These are phyloP conservation scores for Passerina amoena DNA, from an alignment of 2,113 vertebrate species.

Conservation along the genomic window DNA sequence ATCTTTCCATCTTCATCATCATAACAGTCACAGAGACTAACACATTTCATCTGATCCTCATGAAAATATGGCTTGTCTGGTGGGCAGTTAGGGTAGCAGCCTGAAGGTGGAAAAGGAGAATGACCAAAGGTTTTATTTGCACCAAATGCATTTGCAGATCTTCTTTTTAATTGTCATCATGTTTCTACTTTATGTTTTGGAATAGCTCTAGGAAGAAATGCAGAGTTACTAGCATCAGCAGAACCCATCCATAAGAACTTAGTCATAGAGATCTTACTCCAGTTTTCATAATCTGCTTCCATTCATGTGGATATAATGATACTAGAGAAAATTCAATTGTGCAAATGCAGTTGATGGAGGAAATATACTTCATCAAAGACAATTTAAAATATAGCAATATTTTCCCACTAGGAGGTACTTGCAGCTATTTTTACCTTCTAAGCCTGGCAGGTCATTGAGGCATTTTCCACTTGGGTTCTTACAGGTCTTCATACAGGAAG, in stretches of 20 bases:
- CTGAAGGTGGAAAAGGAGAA: conserved; percentile 53
- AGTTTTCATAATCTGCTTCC: background rate
- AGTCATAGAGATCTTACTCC: background rate
- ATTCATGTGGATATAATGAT: background rate
- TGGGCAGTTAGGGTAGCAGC: conserved; percentile 90
- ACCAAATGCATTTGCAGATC: background rate
- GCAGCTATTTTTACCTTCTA: conserved; percentile 69
- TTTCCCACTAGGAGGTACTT: background rate
- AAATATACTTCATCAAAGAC: background rate
- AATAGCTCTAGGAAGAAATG: background rate
- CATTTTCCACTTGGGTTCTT: conserved; percentile 72
- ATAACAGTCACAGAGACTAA: conserved; percentile 78
- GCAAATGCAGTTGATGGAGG: background rate
- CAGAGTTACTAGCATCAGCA: background rate
- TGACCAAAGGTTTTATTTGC: background rate
- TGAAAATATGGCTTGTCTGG: conserved; percentile 81
- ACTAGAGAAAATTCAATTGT: background rate
- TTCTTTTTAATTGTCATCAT: background rate
- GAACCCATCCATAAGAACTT: background rate
- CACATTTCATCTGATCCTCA: conserved; percentile 86
- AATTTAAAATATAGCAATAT: background rate
- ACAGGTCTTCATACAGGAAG: conserved; percentile 74
- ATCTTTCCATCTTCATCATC: conserved; percentile 61
- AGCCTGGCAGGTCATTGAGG: conserved; percentile 64
- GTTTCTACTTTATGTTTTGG: background rate